Percentiles rank a stretch among this genome's conserved stretches.
phyloP scores from a whole-genome alignment of 2,888 invertebrate species.

The Alviniconcha strummeri region DNA sequence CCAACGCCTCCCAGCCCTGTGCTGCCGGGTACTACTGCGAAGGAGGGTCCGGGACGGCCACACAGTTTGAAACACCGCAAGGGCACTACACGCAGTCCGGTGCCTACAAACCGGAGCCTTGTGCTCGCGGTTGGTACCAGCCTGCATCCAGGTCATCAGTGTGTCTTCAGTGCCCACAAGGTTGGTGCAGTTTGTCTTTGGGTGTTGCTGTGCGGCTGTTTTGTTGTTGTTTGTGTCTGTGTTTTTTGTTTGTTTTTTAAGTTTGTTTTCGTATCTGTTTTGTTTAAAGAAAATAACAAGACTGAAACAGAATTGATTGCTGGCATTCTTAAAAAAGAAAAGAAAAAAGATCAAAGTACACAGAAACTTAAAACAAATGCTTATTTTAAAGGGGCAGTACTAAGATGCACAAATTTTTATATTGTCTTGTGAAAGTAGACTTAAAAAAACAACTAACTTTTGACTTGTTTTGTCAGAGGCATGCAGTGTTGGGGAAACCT shows the following conservation, averaged over 20 bases:
- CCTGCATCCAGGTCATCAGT: constrained; percentile 53
- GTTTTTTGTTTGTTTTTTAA: not conserved
- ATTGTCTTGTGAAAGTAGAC: not conserved
- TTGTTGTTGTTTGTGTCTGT: not conserved
- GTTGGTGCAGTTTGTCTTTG: not conserved
- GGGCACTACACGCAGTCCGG: constrained; percentile 68
- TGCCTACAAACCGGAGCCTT: constrained; percentile 68
- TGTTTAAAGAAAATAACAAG: not conserved
- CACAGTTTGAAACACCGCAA: constrained; percentile 61
- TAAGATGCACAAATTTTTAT: not conserved
- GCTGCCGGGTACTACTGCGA: constrained; percentile 70
- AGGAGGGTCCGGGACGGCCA: constrained; percentile 66
- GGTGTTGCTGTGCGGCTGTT: not conserved
- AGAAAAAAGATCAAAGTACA: not conserved
- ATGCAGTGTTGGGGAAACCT: too few species aligned
- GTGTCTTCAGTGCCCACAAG: constrained; percentile 66
- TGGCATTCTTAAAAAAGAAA: not conserved
- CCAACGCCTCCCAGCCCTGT: constrained; percentile 62
- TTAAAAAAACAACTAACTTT: too few species aligned
- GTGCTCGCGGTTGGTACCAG: constrained; percentile 66
- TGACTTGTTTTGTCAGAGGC: too few species aligned
- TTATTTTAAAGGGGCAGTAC: not conserved
- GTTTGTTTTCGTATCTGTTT: not conserved
- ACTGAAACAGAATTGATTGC: not conserved
- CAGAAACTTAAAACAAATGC: too few species aligned